Evolutionary conservation across 2,797 vertebrate species (phyloP), one percentile per base, ranked within the genome.

Genomic region (Phaenicophaeus curvirostris): DNA sequence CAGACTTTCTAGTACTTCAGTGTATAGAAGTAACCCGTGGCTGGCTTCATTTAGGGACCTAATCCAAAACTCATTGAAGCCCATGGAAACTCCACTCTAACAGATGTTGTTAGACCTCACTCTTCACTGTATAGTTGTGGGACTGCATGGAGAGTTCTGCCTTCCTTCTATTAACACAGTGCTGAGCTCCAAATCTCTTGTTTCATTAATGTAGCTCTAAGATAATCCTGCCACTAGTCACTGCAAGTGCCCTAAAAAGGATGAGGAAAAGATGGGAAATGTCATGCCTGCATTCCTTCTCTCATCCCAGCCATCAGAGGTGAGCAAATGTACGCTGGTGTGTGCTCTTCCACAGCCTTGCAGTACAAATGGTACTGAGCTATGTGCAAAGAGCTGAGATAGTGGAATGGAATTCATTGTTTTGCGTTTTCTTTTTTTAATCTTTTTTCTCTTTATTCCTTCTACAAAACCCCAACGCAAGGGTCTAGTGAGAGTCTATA

Each of bases 1-100:
- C 95, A 93, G 76, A 51, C 94, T 95, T 95, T 97, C 87, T 95
- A 96, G 84, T 94, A 86, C 85, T 93, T 76, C 7, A 28, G 53
- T 86, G 75, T 94, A 79, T 77, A 88, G 93, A 84, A 95, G 79
- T 63, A 82, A 85, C 62, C 80, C 4, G 50, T 65, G 74, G 59
- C 91, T 91, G 71, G 87, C 74, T 83, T 78, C 59, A 76, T 10
- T 58, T 50, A 87, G 92, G 94, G 79, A 96, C 30, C 44, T 91
- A 93, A 79, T 94, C 95, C 95, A 97, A 96, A 81, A 94, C 31
- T 76, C 91, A 79, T 31, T 85, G 92, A 74, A 94, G 87, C 21
- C 55, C 42, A 46, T 96, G 82, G 67, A 93, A 95, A 88, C 92
- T 92, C 87, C 82, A 76, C n/a, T 84, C 51, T 39, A 66, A 50